These are phyloP conservation scores for Caranx ignobilis DNA, from an alignment of 2,113 vertebrate species.

Conservation along the genomic window DNA sequence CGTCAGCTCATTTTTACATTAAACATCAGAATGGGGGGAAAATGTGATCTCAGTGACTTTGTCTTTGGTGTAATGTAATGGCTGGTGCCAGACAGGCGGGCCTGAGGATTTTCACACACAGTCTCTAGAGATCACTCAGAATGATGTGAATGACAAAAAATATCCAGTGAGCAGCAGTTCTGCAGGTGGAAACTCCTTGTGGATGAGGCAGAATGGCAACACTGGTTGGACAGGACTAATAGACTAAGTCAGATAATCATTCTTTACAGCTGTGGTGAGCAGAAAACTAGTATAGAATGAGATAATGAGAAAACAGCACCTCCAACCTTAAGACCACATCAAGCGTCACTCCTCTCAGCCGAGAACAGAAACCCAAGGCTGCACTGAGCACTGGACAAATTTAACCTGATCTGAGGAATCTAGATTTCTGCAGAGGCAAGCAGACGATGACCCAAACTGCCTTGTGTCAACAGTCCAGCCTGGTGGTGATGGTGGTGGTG, in stretches of 20 bases:
- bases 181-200: neutral
- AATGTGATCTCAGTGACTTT: neutral
- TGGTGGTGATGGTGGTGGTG: too few relatives aligned
- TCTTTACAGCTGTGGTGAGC: neutral
- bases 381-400: too few relatives aligned
- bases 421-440: too few relatives aligned
- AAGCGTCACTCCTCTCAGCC: neutral
- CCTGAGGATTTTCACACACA: neutral
- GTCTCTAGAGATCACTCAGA: neutral
- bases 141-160: neutral
- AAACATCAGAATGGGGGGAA: neutral
- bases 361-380: neutral
- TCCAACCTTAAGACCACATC: neutral
- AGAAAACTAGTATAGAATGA: neutral
- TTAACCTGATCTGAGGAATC: too few relatives aligned
- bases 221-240: neutral
- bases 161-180: neutral
- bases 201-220: neutral
- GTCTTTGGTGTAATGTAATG: neutral
- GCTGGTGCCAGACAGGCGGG: neutral
- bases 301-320: neutral
- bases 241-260: neutral
- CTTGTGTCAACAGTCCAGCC: too few relatives aligned
- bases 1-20: neutral
- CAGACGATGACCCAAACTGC: too few relatives aligned